Evolutionary conservation across 2,113 vertebrate species (phyloP).

Genomic region (Panurus biarmicus): DNA sequence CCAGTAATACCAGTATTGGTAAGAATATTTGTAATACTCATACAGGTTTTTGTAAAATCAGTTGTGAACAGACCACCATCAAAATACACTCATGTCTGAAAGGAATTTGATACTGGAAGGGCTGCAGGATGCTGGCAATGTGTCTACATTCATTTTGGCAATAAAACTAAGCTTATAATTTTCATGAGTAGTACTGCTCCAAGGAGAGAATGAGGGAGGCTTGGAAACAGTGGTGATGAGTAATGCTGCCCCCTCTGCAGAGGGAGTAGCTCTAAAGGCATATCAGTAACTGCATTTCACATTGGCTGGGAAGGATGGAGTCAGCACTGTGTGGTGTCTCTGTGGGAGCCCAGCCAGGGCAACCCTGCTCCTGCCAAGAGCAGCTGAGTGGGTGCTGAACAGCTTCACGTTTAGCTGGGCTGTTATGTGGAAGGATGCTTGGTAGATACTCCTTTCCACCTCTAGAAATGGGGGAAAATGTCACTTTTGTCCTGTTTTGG

Average conservation of each 20-base stretch:
- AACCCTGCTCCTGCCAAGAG: not conserved
- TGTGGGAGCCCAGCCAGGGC: not conserved
- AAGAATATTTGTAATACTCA: not conserved
- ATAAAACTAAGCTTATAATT: not conserved
- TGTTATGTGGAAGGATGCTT: not conserved
- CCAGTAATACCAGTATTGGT: not conserved
- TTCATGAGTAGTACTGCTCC: not conserved
- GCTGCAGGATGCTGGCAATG: not conserved
- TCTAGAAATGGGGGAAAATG: not conserved
- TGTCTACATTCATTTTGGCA: not conserved
- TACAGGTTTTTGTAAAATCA: not conserved
- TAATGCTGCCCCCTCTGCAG: not conserved
- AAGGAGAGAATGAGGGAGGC: not conserved
- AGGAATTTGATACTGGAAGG: not conserved
- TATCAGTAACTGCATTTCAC: not conserved
- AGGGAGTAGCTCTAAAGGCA: not conserved
- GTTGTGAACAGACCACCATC: not conserved
- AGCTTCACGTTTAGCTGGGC: not conserved
- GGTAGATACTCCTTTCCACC: not conserved
- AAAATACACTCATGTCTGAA: not conserved
- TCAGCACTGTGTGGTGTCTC: not conserved
- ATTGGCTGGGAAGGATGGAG: not conserved
- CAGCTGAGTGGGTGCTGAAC: not conserved
- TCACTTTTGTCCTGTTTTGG: not conserved
- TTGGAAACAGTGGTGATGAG: not conserved